These are phyloP conservation scores for Ammodramus savannarum DNA, from an alignment of 2,113 vertebrate genomes.

Conservation along the genomic window DNA sequence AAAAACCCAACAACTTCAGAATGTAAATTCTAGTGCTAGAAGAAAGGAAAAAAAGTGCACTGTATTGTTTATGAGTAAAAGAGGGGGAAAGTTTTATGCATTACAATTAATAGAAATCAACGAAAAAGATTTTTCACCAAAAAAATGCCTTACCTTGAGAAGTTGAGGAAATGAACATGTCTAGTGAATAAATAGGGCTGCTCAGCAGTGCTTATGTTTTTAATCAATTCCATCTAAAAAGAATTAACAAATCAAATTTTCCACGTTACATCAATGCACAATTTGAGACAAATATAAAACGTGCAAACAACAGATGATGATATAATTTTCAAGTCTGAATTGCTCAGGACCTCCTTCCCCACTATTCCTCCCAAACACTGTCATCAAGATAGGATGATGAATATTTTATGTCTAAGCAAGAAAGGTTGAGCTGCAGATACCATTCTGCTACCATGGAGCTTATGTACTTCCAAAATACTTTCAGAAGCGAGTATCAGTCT, in stretches of 20 bases:
- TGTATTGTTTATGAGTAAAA: not conserved
- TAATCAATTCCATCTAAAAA: slow-evolving; percentile 94
- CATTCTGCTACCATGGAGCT: not conserved
- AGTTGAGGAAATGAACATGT: slow-evolving; percentile 99
- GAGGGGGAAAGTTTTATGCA: not conserved
- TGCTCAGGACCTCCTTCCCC: not conserved
- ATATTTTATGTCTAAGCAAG: not conserved
- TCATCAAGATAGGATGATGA: not conserved
- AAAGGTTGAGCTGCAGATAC: not conserved
- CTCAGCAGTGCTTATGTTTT: slow-evolving; percentile 92
- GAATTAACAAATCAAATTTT: slow-evolving; percentile 57
- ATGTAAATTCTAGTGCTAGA: not conserved
- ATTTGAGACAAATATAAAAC: slow-evolving; percentile 19
- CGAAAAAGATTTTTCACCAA: not conserved
- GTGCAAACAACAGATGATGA: not conserved
- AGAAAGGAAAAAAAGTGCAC: not conserved
- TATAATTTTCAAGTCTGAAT: not conserved
- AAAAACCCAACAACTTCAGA: not conserved
- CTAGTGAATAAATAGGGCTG: slow-evolving; percentile 97
- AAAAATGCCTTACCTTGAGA: slow-evolving; percentile 86
- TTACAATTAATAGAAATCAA: not conserved
- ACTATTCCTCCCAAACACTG: not conserved
- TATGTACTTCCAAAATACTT: not conserved
- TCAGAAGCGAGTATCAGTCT: not conserved
- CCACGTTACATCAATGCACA: not conserved